Percentiles rank a stretch among this genome's conserved stretches.
phyloP scores from a whole-genome alignment of 1,140 invertebrate species.

The Pogonus chalceus region DNA sequence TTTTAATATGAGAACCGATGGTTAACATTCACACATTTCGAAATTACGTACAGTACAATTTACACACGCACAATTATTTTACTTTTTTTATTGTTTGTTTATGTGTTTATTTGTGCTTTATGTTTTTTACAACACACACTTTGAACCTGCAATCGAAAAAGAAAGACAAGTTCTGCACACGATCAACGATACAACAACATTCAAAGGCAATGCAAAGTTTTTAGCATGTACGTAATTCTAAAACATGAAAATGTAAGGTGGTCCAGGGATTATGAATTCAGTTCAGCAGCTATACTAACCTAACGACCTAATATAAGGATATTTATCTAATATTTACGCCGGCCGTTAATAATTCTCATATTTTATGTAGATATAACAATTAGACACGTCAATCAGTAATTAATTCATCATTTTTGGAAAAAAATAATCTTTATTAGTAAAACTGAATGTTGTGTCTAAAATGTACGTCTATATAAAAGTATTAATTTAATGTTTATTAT shows the following conservation, averaged over 20 bases:
- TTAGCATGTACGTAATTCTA: not conserved
- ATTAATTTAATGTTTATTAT: too few relatives aligned
- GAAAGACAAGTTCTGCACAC: too few relatives aligned
- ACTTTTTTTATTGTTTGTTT: not conserved
- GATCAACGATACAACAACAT: too few relatives aligned
- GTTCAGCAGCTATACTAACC: not conserved
- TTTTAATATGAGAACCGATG: slow-evolving; percentile 4
- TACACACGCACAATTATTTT: not conserved
- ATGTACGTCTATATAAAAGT: too few relatives aligned
- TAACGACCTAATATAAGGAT: not conserved
- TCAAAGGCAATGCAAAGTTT: too few relatives aligned
- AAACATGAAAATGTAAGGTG: slow-evolving; percentile 3
- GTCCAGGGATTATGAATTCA: not conserved
- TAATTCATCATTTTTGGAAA: too few relatives aligned
- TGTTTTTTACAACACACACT: not conserved
- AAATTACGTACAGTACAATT: not conserved
- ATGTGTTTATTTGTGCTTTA: not conserved
- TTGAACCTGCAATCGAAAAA: not conserved
- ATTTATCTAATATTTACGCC: not conserved
- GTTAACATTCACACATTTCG: slow-evolving; percentile 1
- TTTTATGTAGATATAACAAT: too few relatives aligned
- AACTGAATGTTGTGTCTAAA: too few relatives aligned
- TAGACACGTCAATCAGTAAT: too few relatives aligned
- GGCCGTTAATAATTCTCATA: too few relatives aligned
- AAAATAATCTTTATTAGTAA: too few relatives aligned